Percentiles rank a stretch among this genome's conserved stretches.
These are phyloP conservation scores for Neoseiulus cucumeris DNA, from an alignment of 1,140 invertebrate species.

Conservation along the genomic window DNA sequence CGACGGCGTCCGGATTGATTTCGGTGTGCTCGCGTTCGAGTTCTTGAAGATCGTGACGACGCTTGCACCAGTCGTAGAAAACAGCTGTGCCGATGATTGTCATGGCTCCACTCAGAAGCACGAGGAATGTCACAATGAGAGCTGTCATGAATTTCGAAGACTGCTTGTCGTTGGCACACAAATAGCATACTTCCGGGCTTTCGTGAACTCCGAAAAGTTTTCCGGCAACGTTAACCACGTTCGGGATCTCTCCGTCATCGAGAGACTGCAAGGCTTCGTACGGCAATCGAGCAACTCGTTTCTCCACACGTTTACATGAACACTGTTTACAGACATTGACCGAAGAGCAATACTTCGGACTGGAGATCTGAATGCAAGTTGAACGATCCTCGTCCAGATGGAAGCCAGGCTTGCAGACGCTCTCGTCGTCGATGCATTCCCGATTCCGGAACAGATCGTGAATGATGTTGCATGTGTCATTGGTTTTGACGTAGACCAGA, in stretches of 20 bases:
- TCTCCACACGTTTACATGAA: too few species aligned
- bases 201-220: background rate
- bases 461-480: background rate
- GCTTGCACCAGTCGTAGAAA: background rate
- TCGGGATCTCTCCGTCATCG: background rate
- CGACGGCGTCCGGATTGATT: background rate
- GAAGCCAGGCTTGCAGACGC: too few species aligned
- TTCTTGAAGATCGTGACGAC: background rate
- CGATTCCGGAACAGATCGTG: too few species aligned
- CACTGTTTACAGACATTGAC: too few species aligned
- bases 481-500: background rate
- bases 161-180: background rate
- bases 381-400: too few species aligned
- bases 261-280: too few species aligned
- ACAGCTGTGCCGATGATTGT: background rate
- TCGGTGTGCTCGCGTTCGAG: background rate
- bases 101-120: background rate
- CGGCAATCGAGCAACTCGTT: too few species aligned
- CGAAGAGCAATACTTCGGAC: too few species aligned
- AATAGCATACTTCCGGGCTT: background rate
- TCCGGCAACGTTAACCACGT: background rate
- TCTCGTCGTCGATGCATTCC: too few species aligned
- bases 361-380: too few species aligned
- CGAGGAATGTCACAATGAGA: background rate
- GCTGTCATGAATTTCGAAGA: background rate